phyloP scores from a whole-genome alignment of 2,113 vertebrate genomes.

The Silurus asotus region DNA sequence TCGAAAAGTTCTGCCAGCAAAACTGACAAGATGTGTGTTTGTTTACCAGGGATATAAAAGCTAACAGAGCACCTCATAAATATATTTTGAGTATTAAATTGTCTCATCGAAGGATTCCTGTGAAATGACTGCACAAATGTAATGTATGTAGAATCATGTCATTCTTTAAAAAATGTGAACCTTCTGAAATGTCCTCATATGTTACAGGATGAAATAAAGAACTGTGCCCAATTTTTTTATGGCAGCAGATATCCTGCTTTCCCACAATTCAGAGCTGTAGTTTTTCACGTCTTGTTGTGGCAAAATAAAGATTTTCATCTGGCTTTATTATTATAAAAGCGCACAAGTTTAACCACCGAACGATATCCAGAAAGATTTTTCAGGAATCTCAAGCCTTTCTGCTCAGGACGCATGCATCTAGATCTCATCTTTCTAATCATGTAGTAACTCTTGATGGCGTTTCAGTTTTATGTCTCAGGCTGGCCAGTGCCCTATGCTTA shows the following conservation, averaged over 20 bases:
- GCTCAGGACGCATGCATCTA: background rate
- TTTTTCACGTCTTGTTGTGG: background rate
- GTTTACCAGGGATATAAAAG: conserved; percentile 15
- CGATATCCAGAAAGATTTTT: background rate
- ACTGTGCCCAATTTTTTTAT: background rate
- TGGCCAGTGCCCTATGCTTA: background rate
- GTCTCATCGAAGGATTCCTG: background rate
- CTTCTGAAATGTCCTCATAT: background rate
- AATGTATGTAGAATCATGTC: conserved; percentile 5
- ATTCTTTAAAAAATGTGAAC: background rate
- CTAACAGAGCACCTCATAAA: background rate
- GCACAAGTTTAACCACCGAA: background rate
- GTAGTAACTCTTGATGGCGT: background rate
- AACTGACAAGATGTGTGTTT: background rate
- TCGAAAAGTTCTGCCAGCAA: background rate
- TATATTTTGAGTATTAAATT: conserved; percentile 7
- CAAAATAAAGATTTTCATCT: conserved; percentile 30
- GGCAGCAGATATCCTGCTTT: conserved; percentile 28
- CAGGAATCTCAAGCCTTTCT: background rate
- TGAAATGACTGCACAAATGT: background rate
- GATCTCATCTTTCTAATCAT: background rate
- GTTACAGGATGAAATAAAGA: background rate
- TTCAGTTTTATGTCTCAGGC: background rate
- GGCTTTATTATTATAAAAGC: background rate
- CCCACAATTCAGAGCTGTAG: background rate